Conservation (phyloP, 1,140 invertebrate species). For the Eueides isabella region DNA sequence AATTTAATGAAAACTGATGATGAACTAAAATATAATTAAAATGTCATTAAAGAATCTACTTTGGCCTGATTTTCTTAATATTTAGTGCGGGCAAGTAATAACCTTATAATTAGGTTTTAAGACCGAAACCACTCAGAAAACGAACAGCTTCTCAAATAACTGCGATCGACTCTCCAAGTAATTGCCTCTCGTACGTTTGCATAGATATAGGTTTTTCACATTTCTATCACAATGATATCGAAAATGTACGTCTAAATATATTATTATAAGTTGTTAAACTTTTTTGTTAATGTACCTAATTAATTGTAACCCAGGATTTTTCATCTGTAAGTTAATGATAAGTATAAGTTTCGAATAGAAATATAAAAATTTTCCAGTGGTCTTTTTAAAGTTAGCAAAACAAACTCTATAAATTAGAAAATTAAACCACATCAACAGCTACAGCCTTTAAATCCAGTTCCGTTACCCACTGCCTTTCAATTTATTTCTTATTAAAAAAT, state of each 20-base stretch:
- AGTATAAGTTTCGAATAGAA: no score
- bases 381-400: no score
- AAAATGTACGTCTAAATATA: not conserved
- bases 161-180: constrained; percentile 40
- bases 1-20: no score
- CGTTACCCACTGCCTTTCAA: no score
- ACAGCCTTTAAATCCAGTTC: no score
- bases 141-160: constrained; percentile 28
- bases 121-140: constrained; percentile 10
- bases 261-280: not conserved
- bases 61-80: not conserved
- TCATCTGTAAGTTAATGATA: no score
- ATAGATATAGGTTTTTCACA: constrained; percentile 32
- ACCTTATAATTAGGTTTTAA: constrained; percentile 28
- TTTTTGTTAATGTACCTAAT: no score
- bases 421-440: no score
- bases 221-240: not conserved
- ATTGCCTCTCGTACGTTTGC: constrained; percentile 44
- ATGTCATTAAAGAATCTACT: constrained; percentile 2
- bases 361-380: no score
- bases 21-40: not conserved
- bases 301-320: no score
- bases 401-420: no score
- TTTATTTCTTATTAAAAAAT: no score
- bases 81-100: constrained; percentile 16